Base-by-base conservation (phyloP, 2,888 invertebrate genomes). In the Pherbina coryleti region DNA sequence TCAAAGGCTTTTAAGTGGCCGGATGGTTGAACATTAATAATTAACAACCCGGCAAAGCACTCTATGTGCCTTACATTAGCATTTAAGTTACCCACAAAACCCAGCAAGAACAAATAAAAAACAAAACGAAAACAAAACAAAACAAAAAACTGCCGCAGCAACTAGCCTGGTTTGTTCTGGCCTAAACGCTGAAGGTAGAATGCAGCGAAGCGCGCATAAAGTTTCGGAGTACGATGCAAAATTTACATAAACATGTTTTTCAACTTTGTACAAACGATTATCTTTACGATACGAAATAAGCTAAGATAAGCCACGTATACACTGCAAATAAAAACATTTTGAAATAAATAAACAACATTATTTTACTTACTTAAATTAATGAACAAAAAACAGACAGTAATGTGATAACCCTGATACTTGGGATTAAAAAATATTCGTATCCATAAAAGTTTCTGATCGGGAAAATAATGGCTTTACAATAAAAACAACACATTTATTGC, bases 221-320 rank as follows among this genome's bases (percentile, higher is more conserved):
- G 82, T 80, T 82, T 57, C 79, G 79, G 81, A 81, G 80, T 82
- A 81, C 80, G 80, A 79, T 81, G 81, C 80, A 81, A 80, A 82
- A 83, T 83, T 82, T 81, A 81, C 82, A 83, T 83, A 83, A 83
- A 83, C 82, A 83, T 83, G 82, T 83, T 81, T 83, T 83, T 83
- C 79, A 83, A 83, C 82, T 83, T 83, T 83, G 79, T 62, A 81
- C 82, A 82, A 83, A 80, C 81, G 81, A 81, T 82, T 82, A 82
- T 81, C 81, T 81, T 79, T 80, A 81, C 82, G 81, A 82, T 80
- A 79, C 79, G 79, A 75, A 78, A 79, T 81, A 81, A 79, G 79
- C 78, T 34, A 67, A 60, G 75, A 67, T 67, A 19, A 67, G 44
- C 37, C 67, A 67, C 7, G 22, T 5, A n/a, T 67, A 22, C 67